Evolutionary conservation across 2,888 invertebrate genomes (phyloP), one percentile per base, ranked within the genome.

Genomic region (Hydropsyche betteni): DNA sequence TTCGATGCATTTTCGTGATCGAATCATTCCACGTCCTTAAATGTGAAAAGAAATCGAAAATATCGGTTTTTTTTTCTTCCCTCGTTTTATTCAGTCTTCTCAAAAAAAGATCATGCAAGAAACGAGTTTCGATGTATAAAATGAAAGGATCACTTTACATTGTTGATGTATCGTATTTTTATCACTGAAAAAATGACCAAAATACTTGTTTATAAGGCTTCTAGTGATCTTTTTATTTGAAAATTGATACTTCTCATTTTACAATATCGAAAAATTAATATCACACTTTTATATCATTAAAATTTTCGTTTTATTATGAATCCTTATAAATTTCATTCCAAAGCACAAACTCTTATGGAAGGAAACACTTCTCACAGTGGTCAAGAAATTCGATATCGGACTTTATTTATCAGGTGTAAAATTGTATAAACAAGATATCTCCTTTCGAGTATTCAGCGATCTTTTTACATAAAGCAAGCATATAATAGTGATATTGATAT

Each of bases 391-490:
- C 5, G 64, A 64, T 64, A 64, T 36, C 3, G 12, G 12, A 64
- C 36, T 34, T 36, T 58, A 58, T 72, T 50, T 52, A 72, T 72
- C 58, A 58, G 34, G 58, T 72, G 72, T 72, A 58, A 72, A 72
- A 72, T 72, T 72, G 58, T 58, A 72, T 16, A 38, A 55, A 58
- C 14, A 72, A 34, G 34, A 58, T 72, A 72, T 72, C 72, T n/a
- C 7, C 12, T 72, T 72, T 6, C 72, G 8, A 69, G 24, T 16
- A 14, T 24, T 36, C 44, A 69, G 4, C 12, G 24, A 44, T 34
- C 44, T 44, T 44, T 6, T 44, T 44, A 44, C 10, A 10, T 44
- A 10, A 44, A 44, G 10, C 44, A 1, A 44, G 44, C 44, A 44
- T 44, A 10, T 44, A 44, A 44, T 44, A 44, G 44, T 64, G 55